Base-by-base conservation (phyloP, 2,113 vertebrate species). In the Calonectris borealis region DNA sequence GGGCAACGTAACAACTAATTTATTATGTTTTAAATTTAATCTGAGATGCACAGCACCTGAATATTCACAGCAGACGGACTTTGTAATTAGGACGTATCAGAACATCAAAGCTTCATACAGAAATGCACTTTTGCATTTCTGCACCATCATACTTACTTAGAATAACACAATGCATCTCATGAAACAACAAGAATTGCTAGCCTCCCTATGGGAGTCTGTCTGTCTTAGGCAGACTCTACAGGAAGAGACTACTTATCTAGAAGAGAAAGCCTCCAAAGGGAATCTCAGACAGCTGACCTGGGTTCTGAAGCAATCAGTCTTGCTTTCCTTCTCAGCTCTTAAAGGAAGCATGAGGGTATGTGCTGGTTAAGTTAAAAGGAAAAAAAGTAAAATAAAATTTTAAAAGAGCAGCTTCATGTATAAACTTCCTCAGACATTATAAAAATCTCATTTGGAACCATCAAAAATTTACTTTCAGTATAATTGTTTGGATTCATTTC, bases 41-140 rank as follows among this genome's bases (percentile, higher is more conserved):
- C 21, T 16, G 21, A 84, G 25, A 60, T 55, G 54, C 22, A 69
- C n/a, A 80, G 25, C 17, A 76, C 27, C 27, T 83, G n/a, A 76
- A 54, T 26, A 80, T 54, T 93, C 49, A 61, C 29, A 36, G 65
- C 16, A 66, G n/a, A 2, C 6, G 8, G 31, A 65, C 16, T 73
- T 8, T 14, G 16, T 58, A 69, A 78, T 26, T 48, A 27, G 21
- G 75, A 36, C 0, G 0, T 11, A 64, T 44, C 34, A 80, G 24
- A 91, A 76, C 7, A 65, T 71, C 36, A 83, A 62, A 68, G n/a
- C 18, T 51, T 64, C 38, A 40, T 10, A 36, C 4, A 81, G 29
- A 84, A 77, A 69, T 14, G 0, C 12, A 51, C 6, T 55, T 62
- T 7, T 44, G 42, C 42, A 62, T 62, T 91, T 94, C 71, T 86